A percentile compares a stretch with the other conserved stretches of the same genome.
Evolutionary conservation across 2,113 vertebrate species (phyloP).

Genomic region (Lampris incognitus): DNA sequence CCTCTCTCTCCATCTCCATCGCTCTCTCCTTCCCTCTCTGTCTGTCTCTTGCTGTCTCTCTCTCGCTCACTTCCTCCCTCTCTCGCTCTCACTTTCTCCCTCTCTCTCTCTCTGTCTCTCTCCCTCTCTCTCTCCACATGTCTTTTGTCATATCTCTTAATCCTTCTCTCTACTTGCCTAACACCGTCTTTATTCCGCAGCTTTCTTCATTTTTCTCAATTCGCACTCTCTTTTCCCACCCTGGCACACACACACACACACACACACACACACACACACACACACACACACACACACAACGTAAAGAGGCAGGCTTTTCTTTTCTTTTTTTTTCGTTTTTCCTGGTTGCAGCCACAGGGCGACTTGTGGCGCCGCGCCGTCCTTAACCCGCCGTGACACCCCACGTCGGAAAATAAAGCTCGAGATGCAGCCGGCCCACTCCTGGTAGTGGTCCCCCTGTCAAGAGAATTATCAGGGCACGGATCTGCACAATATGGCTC

Average conservation of each 20-base stretch:
- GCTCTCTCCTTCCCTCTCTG: no score
- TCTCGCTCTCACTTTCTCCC: no score
- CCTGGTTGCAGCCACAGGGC: constrained; percentile 35
- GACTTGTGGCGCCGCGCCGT: constrained; percentile 27
- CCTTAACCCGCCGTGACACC: constrained; percentile 69
- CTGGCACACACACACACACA: background rate
- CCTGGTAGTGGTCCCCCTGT: constrained; percentile 46
- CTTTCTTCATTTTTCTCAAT: background rate
- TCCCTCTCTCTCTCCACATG: background rate
- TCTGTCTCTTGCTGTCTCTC: no score
- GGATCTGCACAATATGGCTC: constrained; percentile 59
- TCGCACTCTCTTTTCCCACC: background rate
- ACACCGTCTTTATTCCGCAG: background rate
- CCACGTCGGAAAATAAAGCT: constrained; percentile 67
- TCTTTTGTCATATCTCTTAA: no score
- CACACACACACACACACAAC: constrained; percentile 15
- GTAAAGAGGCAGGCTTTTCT: constrained; percentile 62
- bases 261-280: constrained; percentile 9
- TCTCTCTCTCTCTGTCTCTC: background rate
- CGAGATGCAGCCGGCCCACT: constrained; percentile 51
- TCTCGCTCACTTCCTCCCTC: no score
- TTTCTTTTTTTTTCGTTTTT: no score
- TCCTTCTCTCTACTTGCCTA: no score
- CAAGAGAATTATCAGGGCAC: constrained; percentile 62
- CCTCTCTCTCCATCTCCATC: no score